Evolutionary conservation across 2,797 vertebrate species (phyloP), one percentile per base, ranked within the genome.

Genomic region (Pangasius djambal): DNA sequence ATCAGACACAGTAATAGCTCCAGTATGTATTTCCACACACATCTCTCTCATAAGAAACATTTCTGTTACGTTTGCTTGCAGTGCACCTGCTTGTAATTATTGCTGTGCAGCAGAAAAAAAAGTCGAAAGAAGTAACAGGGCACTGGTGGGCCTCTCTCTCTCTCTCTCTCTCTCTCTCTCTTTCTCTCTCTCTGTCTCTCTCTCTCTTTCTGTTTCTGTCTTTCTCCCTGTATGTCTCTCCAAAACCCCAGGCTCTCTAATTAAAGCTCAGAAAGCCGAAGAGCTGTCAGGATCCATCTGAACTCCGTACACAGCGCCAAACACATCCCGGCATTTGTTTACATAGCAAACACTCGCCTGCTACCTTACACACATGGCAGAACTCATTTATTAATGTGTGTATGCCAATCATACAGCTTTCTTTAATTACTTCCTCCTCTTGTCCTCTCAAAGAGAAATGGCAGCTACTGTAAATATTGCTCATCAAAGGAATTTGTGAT

Each of bases 401-500:
- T 87, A 78, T 87, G 89, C 79, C 89, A 67, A 91, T 92, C 86
- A 89, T 55, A 83, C 40, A 18, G 37, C 82, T 85, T 69, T 72
- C 52, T 94, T 96, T 96, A 96, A 95, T 95, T 94, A 92, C 94
- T 94, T 94, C 91, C 92, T 90, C 88, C 44, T 91, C 94, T 67
- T 28, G 10, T 55, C 92, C 93, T 90, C 75, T 75, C 67, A 65
- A 20, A 86, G 75, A 83, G 37, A 87, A 74, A 63, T 63, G 67
- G 78, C 65, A 61, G 37, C 78, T 87, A 90, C 89, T 85, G 89
- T 88, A 90, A 87, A 90, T 90, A 78, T 85, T 81, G 57, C 52
- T 87, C 84, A 78, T 79, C 75, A 70, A 86, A 89, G 52, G 84
- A 67, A 50, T 59, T 85, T 85, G 83, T 70, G 83, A 85, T 85